Evolutionary conservation across 2,888 invertebrate genomes (phyloP), one percentile per base, ranked within the genome.

Genomic region (Gastrophysa polygoni): DNA sequence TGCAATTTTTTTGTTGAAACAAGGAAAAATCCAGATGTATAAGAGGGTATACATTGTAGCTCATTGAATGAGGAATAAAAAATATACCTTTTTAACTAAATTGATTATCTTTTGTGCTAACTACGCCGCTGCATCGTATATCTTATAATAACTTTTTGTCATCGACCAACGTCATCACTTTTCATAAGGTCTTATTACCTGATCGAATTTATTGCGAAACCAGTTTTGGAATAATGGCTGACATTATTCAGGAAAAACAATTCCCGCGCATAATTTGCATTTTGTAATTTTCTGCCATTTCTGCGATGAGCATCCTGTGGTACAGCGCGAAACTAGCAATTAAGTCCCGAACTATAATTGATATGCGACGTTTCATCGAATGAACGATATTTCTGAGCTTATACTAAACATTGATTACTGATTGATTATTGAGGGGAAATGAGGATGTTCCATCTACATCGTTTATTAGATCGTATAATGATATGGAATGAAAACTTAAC

Each of bases 251-350:
- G 38, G 14, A 14, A 38, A 38, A 38, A 38, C 38, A 38, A 38
- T 38, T 38, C 14, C 38, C n/a, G 14, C 38, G 38, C 14, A 14
- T 38, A 38, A 38, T 38, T 38, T 38, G 38, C 38, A 38, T 14
- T 38, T 38, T 14, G 38, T 6, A 32, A 38, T 38, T 38, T 18
- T 21, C 21, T 18, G 18, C 20, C 21, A 20, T 20, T 46, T 46
- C 10, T 46, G 21, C 18, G 44, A 1, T 2, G 59, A 44, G 50
- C 57, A 57, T 61, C 61, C 61, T 61, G 61, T 61, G 57, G 57
- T 50, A 61, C 51, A 61, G 34, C 57, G 49, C 49, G 34, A 28
- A 57, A 49, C 47, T 43, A 29, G 24, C 57, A 57, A 61, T 61
- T 61, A 61, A 51, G 28, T 61, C 47, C 57, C 20, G 17, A 24